Evolutionary conservation across 2,113 vertebrate genomes (phyloP).

Genomic region (Cavia aperea): DNA sequence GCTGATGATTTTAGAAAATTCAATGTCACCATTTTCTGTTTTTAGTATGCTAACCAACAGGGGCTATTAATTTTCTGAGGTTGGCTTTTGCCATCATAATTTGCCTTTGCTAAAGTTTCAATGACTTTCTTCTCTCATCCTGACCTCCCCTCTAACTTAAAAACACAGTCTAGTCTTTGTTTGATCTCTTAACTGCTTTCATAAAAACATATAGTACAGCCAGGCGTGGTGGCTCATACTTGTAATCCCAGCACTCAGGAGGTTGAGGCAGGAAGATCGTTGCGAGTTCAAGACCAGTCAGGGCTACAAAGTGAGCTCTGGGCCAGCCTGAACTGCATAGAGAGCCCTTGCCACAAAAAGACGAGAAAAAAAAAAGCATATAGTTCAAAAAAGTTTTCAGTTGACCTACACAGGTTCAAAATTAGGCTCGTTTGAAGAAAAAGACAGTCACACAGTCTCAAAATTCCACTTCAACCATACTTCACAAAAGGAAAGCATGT

Average conservation of each 20-base stretch:
- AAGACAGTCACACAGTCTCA: background rate
- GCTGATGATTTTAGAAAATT: slow-evolving; percentile 2
- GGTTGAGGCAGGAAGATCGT: no score
- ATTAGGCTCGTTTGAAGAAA: slow-evolving; percentile 12
- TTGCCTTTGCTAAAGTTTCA: background rate
- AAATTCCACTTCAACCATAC: background rate
- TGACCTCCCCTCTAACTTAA: background rate
- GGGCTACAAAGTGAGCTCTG: no score
- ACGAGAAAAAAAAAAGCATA: background rate
- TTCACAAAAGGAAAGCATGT: background rate
- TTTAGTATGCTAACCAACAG: background rate
- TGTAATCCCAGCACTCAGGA: no score
- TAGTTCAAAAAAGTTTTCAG: background rate
- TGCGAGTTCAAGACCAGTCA: no score
- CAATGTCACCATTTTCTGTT: background rate
- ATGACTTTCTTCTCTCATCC: background rate
- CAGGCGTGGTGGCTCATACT: no score
- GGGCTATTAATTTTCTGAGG: background rate
- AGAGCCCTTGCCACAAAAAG: no score
- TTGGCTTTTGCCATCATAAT: background rate
- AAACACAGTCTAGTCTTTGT: background rate
- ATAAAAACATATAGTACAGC: background rate
- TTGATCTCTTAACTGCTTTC: slow-evolving; percentile 22
- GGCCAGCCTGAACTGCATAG: no score
- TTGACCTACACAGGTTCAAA: slow-evolving; percentile 14